Evolutionary conservation across 2,888 invertebrate species (phyloP).

Genomic region (Drosophila heteroneura): DNA sequence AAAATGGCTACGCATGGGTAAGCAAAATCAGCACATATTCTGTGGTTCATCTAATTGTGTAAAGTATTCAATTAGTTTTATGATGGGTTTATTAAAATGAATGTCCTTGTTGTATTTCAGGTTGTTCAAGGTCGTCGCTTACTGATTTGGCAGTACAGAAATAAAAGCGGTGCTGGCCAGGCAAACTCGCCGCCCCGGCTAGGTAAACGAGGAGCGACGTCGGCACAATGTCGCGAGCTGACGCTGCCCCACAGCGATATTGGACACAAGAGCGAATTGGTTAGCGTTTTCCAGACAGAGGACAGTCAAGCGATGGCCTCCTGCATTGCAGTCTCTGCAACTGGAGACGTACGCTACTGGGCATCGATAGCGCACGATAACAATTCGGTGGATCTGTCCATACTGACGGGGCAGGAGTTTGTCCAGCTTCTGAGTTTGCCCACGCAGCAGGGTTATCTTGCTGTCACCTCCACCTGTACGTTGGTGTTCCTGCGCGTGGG

Average conservation of each 20-base stretch:
- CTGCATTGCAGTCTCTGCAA: slow-evolving; percentile 96
- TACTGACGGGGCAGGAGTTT: slow-evolving; percentile 95
- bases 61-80: background rate
- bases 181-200: slow-evolving; percentile 63
- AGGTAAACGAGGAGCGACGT: slow-evolving; percentile 76
- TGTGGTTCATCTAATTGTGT: background rate
- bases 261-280: slow-evolving; percentile 94
- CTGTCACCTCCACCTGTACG: slow-evolving; percentile 96
- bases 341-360: slow-evolving; percentile 97
- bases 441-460: slow-evolving; percentile 90
- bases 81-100: background rate
- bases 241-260: slow-evolving; percentile 96
- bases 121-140: slow-evolving; percentile 94
- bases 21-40: background rate
- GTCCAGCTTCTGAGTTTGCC: slow-evolving; percentile 90
- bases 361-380: slow-evolving; percentile 95
- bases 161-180: slow-evolving; percentile 64
- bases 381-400: slow-evolving; percentile 93
- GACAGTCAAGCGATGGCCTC: slow-evolving; percentile 89
- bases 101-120: slow-evolving; percentile 84
- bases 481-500: slow-evolving; percentile 90
- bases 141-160: slow-evolving; percentile 93
- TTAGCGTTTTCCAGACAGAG: slow-evolving; percentile 89
- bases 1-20: slow-evolving; percentile 87
- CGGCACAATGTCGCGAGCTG: slow-evolving; percentile 92